Base-by-base conservation (phyloP, 2,888 invertebrate genomes). In the Bugula neritina region DNA sequence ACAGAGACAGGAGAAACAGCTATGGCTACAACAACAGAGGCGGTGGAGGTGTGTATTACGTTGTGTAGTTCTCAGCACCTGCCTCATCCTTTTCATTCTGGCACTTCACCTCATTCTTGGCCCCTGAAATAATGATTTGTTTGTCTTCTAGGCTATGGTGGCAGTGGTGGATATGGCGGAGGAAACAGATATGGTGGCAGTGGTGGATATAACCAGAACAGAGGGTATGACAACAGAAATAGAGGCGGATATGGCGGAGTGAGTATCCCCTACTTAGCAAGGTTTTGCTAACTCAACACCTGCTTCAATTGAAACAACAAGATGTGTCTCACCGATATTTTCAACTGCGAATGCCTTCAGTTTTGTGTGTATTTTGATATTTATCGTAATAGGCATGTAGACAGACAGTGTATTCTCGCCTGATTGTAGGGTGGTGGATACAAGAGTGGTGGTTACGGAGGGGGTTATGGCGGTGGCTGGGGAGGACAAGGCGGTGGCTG, bases 371-470 rank as follows among this genome's bases (percentile, higher is more conserved):
- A n/a, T n/a, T n/a, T n/a, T n/a, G n/a, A n/a, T n/a, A n/a, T n/a
- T n/a, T n/a, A n/a, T n/a, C n/a, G n/a, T n/a, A n/a, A n/a, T n/a
- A n/a, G n/a, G n/a, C n/a, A n/a, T n/a, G n/a, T n/a, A n/a, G n/a
- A n/a, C n/a, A n/a, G n/a, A n/a, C n/a, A n/a, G n/a, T n/a, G n/a
- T n/a, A n/a, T n/a, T n/a, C n/a, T n/a, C n/a, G n/a, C n/a, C n/a
- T n/a, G n/a, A n/a, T n/a, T n/a, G n/a, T 27, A 70, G 70, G 54
- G 58, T 17, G 71, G 34, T 31, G 71, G 57, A 23, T 55, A 57
- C 55, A 57, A 63, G 52, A 73, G 77, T n/a, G 71, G 74, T 43
- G 74, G 76, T n/a, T 74, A 73, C 54, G 74, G 77, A 54, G 75
- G 74, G n/a, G 71, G 73, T 43, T 73, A 72, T 52, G 74, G 77